Percentiles rank a stretch among this genome's conserved stretches.
phyloP scores from a whole-genome alignment of 2,113 vertebrate genomes.

The Oceanites oceanicus region DNA sequence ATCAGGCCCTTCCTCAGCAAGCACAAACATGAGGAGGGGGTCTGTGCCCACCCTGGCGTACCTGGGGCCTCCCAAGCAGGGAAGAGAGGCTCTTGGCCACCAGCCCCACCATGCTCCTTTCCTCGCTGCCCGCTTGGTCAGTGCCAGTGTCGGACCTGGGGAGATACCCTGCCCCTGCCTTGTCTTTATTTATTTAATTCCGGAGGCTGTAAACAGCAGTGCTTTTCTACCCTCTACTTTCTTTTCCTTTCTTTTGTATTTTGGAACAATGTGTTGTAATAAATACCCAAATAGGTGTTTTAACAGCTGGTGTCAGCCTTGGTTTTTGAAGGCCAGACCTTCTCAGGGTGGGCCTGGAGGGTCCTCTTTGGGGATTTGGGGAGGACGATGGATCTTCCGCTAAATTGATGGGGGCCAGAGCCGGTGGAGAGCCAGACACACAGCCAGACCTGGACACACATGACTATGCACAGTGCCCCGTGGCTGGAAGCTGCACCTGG shows the following conservation, averaged over 20 bases:
- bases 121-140: neutral
- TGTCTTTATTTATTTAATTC: slow-evolving; percentile 65
- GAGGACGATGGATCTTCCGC: neutral
- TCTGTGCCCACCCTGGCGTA: neutral
- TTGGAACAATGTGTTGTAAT: slow-evolving; percentile 74
- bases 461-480: neutral
- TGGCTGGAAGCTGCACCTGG: neutral
- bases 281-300: slow-evolving; percentile 74
- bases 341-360: neutral
- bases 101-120: neutral
- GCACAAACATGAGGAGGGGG: slow-evolving; percentile 19
- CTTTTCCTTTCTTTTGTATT: slow-evolving; percentile 76
- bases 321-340: slow-evolving; percentile 10
- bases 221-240: slow-evolving; percentile 72
- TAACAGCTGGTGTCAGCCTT: slow-evolving; percentile 59
- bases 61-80: neutral
- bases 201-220: slow-evolving; percentile 70
- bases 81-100: slow-evolving; percentile 18
- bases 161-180: slow-evolving; percentile 48
- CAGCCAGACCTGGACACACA: neutral
- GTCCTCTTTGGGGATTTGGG: neutral
- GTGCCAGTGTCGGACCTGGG: neutral
- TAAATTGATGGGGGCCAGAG: neutral
- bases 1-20: slow-evolving; percentile 44
- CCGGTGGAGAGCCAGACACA: neutral